Evolutionary conservation across 2,113 vertebrate genomes (phyloP), one percentile per base, ranked within the genome.

Genomic region (Ammodytes dubius): DNA sequence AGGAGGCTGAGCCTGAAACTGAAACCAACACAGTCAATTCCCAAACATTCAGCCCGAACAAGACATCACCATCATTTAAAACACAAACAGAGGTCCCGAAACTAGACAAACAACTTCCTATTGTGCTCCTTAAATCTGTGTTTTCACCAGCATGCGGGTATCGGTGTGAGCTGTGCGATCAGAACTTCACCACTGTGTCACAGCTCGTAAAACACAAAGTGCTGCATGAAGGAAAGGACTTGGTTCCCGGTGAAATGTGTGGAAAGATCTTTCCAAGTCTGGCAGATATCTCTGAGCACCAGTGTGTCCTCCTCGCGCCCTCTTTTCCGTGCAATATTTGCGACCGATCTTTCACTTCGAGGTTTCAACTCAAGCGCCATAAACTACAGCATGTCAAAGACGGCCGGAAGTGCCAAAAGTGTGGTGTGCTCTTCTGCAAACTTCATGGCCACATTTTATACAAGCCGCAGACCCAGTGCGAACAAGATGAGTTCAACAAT

Each of bases 341-440:
- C 2, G 88, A 92, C 12, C 92, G 91, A 46, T 80, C 88, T 9
- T 96, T 95, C 60, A 66, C 84, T 19, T 84, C 93, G 3, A 79
- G 11, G 56, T 92, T 91, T 37, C 77, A 86, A 64, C 94, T 95
- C n/a, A 94, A 94, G 79, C 95, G 94, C 9, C 95, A 96, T 47
- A 92, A 92, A 54, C 88, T 93, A 58, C 88, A 90, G 49, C 87
- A 96, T 13, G 77, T 91, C 77, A 93, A 81, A 87, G 90, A 95
- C 40, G 81, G 84, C 46, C 79, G 89, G 73, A 91, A 91, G 86
- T 94, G 94, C 67, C 19, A 2, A 5, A 77, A 8, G 37, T 95
- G 95, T 15, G 91, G 92, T 1, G 70, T 72, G 0, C 79, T 94
- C 35, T 95, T 93, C 88, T 95, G 95, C 58, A 87, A 73, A 66